A percentile compares a stretch with the other conserved stretches of the same genome.
Conservation (phyloP, 2,113 vertebrate species). For the Chionodraco myersi region DNA sequence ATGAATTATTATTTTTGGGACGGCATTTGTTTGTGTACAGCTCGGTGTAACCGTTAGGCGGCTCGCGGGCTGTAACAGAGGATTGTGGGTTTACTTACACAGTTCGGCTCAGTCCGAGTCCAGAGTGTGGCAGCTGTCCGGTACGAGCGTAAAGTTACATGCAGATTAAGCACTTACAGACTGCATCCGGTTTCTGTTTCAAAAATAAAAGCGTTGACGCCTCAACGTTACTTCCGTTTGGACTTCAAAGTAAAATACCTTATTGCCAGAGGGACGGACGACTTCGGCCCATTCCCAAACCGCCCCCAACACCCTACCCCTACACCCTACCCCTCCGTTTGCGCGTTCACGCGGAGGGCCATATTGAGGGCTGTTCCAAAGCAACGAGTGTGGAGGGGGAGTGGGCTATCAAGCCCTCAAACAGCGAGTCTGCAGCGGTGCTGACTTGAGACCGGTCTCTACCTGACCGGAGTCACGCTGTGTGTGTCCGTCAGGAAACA, state of each 20-base stretch:
- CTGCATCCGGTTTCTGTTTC: slow-evolving; percentile 31
- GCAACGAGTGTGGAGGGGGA: too few species aligned
- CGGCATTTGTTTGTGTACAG: fast-evolving
- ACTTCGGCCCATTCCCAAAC: neutral
- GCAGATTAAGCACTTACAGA: fast-evolving
- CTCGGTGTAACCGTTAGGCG: neutral
- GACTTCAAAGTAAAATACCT: slow-evolving; percentile 46
- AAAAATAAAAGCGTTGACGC: neutral
- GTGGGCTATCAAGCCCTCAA: too few species aligned
- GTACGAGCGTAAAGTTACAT: slow-evolving; percentile 27
- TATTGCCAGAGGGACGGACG: neutral
- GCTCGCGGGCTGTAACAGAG: neutral
- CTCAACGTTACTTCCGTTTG: neutral
- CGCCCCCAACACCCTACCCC: too few species aligned
- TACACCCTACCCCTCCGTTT: too few species aligned
- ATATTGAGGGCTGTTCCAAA: too few species aligned
- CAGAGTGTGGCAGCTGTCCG: slow-evolving; percentile 35
- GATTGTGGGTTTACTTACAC: slow-evolving; percentile 64
- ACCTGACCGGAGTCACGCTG: too few species aligned
- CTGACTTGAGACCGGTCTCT: too few species aligned
- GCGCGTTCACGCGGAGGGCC: too few species aligned
- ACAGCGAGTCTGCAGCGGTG: too few species aligned
- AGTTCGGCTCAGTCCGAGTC: slow-evolving; percentile 63
- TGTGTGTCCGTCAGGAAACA: too few species aligned
- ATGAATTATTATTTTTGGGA: neutral